Conservation (phyloP, 2,113 vertebrate genomes). For the Mirza zaza region DNA sequence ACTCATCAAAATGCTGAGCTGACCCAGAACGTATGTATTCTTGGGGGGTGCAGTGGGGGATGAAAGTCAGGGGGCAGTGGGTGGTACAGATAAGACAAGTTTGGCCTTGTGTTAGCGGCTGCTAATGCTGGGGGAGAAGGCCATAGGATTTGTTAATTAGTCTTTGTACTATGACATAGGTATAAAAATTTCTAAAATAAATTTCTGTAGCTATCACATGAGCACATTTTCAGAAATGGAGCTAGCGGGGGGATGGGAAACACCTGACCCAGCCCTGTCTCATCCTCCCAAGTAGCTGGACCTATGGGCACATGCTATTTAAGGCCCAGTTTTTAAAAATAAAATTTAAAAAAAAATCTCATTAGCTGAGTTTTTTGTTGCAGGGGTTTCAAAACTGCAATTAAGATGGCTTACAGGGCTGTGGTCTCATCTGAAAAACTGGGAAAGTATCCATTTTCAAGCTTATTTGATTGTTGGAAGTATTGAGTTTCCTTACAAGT, state of each 20-base stretch:
- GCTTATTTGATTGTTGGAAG: neutral
- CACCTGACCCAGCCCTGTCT: neutral
- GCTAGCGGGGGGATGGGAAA: neutral
- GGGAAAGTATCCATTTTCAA: neutral
- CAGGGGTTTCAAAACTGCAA: neutral
- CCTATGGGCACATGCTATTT: neutral
- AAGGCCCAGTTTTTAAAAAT: neutral
- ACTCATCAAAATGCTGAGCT: accelerated
- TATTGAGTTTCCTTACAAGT: neutral
- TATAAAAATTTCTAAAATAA: accelerated
- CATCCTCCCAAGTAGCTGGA: neutral
- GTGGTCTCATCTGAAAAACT: neutral
- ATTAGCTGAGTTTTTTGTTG: neutral
- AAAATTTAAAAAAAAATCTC: neutral
- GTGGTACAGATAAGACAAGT: neutral
- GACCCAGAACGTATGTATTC: accelerated
- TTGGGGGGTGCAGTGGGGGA: neutral
- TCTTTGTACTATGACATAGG: neutral
- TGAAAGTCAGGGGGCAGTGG: no score
- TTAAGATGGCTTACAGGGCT: neutral
- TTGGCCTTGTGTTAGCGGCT: accelerated
- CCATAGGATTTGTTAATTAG: accelerated
- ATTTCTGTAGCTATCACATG: accelerated
- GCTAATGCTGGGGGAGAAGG: accelerated
- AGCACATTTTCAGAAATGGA: no score